Conservation (phyloP, 1,140 invertebrate species). For the Orchesella cincta region DNA sequence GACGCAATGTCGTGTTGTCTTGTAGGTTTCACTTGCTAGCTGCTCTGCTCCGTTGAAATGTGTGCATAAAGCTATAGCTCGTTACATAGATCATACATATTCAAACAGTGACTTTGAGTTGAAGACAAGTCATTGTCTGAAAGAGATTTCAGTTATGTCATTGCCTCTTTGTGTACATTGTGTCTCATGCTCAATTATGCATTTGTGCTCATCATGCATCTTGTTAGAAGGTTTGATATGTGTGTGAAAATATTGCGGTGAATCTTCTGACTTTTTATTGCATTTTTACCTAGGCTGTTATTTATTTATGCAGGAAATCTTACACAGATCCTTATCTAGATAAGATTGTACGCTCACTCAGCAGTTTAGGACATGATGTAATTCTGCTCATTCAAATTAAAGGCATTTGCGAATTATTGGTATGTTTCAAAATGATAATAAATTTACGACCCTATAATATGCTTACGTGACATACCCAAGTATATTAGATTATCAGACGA, state of each 20-base stretch:
- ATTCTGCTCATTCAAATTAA: no score
- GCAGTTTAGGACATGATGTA: no score
- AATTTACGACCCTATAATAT: no score
- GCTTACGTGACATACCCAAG: no score
- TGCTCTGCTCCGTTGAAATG: no score
- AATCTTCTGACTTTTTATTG: slow-evolving; percentile 1
- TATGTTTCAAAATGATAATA: no score
- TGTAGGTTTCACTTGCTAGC: not conserved
- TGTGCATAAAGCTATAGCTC: no score
- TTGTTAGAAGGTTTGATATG: not conserved
- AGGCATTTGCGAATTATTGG: no score
- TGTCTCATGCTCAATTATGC: not conserved
- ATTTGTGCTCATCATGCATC: not conserved
- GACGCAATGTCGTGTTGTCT: no score
- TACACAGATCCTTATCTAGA: no score
- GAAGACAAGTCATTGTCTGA: not conserved
- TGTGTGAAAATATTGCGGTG: not conserved
- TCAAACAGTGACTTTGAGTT: not conserved
- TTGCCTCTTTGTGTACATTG: not conserved
- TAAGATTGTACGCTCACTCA: no score
- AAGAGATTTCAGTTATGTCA: not conserved
- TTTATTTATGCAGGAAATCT: slow-evolving; percentile 10
- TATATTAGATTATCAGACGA: no score
- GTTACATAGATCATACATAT: not conserved
- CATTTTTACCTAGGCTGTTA: not conserved